Conservation (phyloP, 2,797 vertebrate genomes). For the Tachyglossus aculeatus region DNA sequence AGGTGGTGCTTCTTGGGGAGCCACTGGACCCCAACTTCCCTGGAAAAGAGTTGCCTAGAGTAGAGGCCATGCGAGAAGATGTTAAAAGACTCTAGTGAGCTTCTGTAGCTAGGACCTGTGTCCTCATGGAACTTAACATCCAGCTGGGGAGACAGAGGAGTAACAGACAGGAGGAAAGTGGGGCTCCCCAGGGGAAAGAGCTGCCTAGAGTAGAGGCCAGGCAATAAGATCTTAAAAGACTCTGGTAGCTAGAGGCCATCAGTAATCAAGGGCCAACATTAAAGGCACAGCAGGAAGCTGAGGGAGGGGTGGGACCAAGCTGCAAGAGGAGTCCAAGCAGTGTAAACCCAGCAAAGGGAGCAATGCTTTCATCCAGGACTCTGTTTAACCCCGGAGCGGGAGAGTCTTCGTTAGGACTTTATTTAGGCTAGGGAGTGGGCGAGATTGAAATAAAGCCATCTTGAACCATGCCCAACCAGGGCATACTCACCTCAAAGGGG, state of each 20-base stretch:
- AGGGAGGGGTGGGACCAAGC: too few species aligned
- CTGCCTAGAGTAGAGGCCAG: too few species aligned
- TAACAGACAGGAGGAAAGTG: too few species aligned
- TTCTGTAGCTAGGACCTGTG: too few species aligned
- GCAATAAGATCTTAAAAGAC: not conserved
- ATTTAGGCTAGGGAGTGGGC: constrained; percentile 21
- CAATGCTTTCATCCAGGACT: not conserved
- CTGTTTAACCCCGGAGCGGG: not conserved
- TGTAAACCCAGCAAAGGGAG: not conserved
- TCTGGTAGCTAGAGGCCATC: fast-evolving
- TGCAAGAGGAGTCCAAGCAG: not conserved
- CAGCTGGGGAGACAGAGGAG: too few species aligned
- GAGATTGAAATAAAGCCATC: constrained; percentile 26
- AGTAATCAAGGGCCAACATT: not conserved
- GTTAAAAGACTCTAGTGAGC: too few species aligned
- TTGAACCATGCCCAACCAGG: not conserved
- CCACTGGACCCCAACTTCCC: too few species aligned
- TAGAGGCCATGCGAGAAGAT: too few species aligned
- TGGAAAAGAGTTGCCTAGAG: too few species aligned
- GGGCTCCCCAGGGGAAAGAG: too few species aligned
- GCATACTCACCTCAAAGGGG: constrained; percentile 34
- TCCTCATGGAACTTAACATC: too few species aligned
- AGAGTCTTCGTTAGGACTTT: not conserved
- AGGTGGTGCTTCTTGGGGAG: too few species aligned
- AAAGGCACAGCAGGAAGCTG: not conserved